Evolutionary conservation across 2,797 vertebrate species (phyloP), one percentile per base, ranked within the genome.

Genomic region (Rhynchotus rufescens): DNA sequence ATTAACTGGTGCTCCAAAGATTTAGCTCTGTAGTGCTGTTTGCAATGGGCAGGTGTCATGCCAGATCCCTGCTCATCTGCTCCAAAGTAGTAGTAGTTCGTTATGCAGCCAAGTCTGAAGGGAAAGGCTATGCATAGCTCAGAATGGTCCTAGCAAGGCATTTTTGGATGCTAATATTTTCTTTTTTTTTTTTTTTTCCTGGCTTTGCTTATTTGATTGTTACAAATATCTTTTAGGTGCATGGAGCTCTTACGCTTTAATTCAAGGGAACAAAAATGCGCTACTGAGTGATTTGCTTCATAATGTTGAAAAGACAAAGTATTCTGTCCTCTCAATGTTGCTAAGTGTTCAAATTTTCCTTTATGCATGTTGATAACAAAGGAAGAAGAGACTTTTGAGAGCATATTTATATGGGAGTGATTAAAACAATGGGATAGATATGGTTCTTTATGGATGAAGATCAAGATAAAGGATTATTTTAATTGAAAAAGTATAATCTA

Each of bases 71-170:
- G 15, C 3, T 83, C 11, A 44, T 64, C 52, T 65, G 52, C 20
- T 10, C 10, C 26, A 19, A 2, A 30, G 19, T 44, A 51, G 12
- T 14, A 49, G 47, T 8, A 49, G 22, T 12, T 67, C 0, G 0
- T 15, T 45, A 10, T 36, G n/a, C 1, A 0, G 42, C 56, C 1
- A 3, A 6, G 10, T 66, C 14, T 25, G 20, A 57, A 25, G 3
- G 5, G 30, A 30, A 64, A 47, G 40, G 23, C 40, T 11, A 0
- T 6, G 14, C 67, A 10, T 51, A 0, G 17, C 32, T 78, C 9
- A 3, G 36, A 15, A 5, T 13, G 32, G 10, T 8, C 21, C n/a
- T 28, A 32, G 38, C 12, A 28, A 68, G 56, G 59, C 12, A 23
- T 17, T 36, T 51, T 51, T 38, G 22, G 36, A n/a, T 65, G 9